phyloP scores from a whole-genome alignment of 2,797 vertebrate genomes.

The Platalea minor region DNA sequence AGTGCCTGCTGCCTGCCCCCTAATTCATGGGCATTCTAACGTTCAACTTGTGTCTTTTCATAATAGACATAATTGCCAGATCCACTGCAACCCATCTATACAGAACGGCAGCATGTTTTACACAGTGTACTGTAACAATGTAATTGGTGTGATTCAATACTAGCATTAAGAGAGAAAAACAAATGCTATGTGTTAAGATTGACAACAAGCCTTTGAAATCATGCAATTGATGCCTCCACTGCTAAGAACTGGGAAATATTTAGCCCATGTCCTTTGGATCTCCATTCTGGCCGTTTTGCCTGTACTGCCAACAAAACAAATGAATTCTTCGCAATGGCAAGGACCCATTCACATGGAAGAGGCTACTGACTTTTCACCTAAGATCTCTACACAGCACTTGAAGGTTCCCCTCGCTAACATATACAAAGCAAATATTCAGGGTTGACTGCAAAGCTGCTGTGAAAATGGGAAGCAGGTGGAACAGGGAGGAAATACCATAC shows the following conservation, averaged over 20 bases:
- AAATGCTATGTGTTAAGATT: constrained; percentile 12
- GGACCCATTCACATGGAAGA: background rate
- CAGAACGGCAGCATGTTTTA: constrained; percentile 38
- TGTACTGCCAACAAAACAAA: background rate
- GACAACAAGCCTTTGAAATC: constrained; percentile 47
- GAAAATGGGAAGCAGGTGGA: background rate
- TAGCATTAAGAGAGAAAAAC: constrained; percentile 56
- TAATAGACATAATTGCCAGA: constrained; percentile 57
- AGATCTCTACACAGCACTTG: background rate
- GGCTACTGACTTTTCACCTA: background rate
- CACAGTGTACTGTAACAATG: constrained; percentile 60
- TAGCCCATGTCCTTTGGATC: background rate
- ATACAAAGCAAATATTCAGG: background rate
- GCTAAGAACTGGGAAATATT: background rate
- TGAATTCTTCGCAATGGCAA: background rate
- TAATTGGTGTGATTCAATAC: constrained; percentile 60
- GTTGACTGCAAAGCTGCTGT: background rate
- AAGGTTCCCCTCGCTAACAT: background rate
- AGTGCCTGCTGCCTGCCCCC: background rate
- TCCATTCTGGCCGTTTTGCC: background rate
- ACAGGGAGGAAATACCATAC: background rate
- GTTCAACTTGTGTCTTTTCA: constrained; percentile 28
- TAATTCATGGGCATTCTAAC: constrained; percentile 21
- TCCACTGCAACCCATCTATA: constrained; percentile 40
- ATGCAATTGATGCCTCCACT: constrained; percentile 3